These are phyloP conservation scores for Diabrotica virgifera DNA, from an alignment of 1,140 invertebrate species.

Conservation along the genomic window DNA sequence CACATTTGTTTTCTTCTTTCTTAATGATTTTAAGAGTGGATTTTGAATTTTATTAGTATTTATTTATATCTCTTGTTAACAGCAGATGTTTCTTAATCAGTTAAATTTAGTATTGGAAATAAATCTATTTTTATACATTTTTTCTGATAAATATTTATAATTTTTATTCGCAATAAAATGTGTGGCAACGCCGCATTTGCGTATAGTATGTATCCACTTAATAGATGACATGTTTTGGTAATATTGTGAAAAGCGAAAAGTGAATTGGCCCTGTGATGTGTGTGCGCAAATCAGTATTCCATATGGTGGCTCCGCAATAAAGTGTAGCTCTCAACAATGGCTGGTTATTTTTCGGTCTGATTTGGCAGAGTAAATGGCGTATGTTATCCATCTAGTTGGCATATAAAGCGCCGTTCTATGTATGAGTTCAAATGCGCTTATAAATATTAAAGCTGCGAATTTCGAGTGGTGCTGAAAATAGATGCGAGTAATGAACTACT, in stretches of 20 bases:
- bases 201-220: slow-evolving; percentile 15
- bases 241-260: slow-evolving; percentile 28
- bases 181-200: not conserved
- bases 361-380: slow-evolving; percentile 38
- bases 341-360: slow-evolving; percentile 43
- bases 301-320: slow-evolving; percentile 41
- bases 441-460: slow-evolving; percentile 28
- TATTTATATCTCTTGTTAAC: too few species aligned
- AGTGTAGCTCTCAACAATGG: slow-evolving; percentile 41
- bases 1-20: too few species aligned
- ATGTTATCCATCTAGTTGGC: slow-evolving; percentile 37
- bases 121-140: too few species aligned
- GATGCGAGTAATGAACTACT: slow-evolving; percentile 7
- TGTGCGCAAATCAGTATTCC: slow-evolving; percentile 38
- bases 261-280: slow-evolving; percentile 24
- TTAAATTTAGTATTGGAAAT: too few species aligned
- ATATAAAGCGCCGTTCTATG: slow-evolving; percentile 38
- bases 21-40: too few species aligned
- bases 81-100: too few species aligned
- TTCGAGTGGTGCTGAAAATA: slow-evolving; percentile 11
- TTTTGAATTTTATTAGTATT: too few species aligned
- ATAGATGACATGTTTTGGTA: slow-evolving; percentile 31
- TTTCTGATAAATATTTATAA: too few species aligned
- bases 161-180: not conserved
- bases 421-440: slow-evolving; percentile 35